Evolutionary conservation across 2,888 invertebrate species (phyloP).

Genomic region (Cabera pusaria): DNA sequence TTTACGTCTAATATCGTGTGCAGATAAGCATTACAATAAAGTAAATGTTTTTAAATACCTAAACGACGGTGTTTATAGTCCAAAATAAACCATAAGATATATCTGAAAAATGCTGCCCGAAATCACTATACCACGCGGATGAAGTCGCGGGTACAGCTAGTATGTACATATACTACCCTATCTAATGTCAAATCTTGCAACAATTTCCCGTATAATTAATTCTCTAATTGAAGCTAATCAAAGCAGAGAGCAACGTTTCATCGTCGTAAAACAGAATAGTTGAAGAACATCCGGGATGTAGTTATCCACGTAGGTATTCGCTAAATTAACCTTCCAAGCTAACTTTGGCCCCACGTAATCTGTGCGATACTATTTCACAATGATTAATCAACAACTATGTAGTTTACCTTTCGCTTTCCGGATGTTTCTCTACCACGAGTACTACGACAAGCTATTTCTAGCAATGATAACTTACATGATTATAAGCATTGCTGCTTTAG

Average conservation of each 20-base stretch:
- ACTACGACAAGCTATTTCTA: conserved; percentile 16
- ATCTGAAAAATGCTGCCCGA: too few species aligned
- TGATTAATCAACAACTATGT: conserved; percentile 67
- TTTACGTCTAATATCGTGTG: too few species aligned
- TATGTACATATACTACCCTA: too few species aligned
- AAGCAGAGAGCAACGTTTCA: conserved; percentile 1
- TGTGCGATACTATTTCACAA: conserved; percentile 48
- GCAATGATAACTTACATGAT: not conserved
- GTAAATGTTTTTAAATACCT: too few species aligned
- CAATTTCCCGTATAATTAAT: too few species aligned
- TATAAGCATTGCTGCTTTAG: conserved; percentile 12
- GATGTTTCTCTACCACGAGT: conserved; percentile 24
- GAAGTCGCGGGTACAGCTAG: too few species aligned
- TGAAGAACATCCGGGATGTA: conserved; percentile 4
- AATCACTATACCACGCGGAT: too few species aligned
- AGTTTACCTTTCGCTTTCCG: conserved; percentile 64
- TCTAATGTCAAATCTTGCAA: too few species aligned
- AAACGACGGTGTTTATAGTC: too few species aligned
- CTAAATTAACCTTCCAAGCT: conserved; percentile 22
- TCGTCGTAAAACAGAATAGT: not conserved
- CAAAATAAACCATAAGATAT: too few species aligned
- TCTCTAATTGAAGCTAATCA: conserved; percentile 1
- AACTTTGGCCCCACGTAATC: conserved; percentile 25
- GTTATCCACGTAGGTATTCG: conserved; percentile 14
- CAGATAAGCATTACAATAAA: too few species aligned